A percentile compares a stretch with the other conserved stretches of the same genome.
Evolutionary conservation across 2,888 invertebrate species (phyloP).

Genomic region (Nowickia ferox): DNA sequence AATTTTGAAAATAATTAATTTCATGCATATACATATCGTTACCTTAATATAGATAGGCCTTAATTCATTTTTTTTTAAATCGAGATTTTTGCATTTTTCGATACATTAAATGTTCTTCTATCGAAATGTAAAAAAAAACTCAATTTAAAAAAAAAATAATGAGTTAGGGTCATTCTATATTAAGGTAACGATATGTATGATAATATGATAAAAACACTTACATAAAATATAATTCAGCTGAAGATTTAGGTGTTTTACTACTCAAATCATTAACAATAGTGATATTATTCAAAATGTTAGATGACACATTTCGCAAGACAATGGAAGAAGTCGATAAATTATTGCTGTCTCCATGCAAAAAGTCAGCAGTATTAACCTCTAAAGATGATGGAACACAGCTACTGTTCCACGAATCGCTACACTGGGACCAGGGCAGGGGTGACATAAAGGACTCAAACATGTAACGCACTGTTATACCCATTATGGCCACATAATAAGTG

Average conservation of each 20-base stretch:
- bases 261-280: conserved; percentile 54
- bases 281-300: conserved; percentile 48
- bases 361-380: conserved; percentile 74
- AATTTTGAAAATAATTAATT: background rate
- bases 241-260: conserved; percentile 76
- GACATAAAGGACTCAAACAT: conserved; percentile 86
- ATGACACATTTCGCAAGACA: conserved; percentile 53
- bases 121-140: too few species aligned
- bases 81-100: too few species aligned
- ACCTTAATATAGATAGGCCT: too few species aligned
- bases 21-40: background rate
- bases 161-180: too few species aligned
- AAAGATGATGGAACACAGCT: conserved; percentile 83
- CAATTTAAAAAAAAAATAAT: too few species aligned
- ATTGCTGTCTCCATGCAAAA: conserved; percentile 27
- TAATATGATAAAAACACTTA: conserved; percentile 78
- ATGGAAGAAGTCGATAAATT: background rate
- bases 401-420: conserved; percentile 84
- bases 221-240: conserved; percentile 83
- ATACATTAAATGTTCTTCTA: too few species aligned
- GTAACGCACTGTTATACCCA: conserved; percentile 87
- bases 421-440: conserved; percentile 86
- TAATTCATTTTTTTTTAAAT: too few species aligned
- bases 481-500: conserved; percentile 87
- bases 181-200: background rate